Percentiles rank a stretch among this genome's conserved stretches.
These are phyloP conservation scores for Lampris megalopsis DNA, from an alignment of 2,113 vertebrate species.

Conservation along the genomic window DNA sequence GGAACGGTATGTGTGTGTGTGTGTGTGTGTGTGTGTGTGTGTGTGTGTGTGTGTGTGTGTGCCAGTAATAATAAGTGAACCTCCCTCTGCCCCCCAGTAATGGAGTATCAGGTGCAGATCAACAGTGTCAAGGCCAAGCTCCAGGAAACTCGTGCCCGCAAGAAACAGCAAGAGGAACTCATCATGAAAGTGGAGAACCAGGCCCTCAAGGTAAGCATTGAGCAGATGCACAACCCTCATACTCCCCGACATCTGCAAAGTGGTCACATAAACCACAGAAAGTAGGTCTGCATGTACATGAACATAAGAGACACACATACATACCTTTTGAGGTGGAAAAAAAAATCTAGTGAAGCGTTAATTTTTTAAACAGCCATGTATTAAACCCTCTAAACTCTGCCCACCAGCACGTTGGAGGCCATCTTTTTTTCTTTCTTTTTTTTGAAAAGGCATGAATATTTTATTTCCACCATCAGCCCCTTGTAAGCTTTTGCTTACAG, in stretches of 20 bases:
- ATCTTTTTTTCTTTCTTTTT: conserved; percentile 10
- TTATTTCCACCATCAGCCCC: conserved; percentile 19
- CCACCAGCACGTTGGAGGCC: conserved; percentile 32
- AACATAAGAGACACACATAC: conserved; percentile 41
- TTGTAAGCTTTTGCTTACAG: conserved; percentile 14
- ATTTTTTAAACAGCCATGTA: conserved; percentile 29
- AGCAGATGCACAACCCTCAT: not conserved
- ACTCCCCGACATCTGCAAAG: not conserved
- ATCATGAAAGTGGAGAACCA: conserved; percentile 99
- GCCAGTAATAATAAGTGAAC: not conserved
- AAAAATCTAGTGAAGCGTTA: conserved; percentile 42
- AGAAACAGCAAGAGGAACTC: conserved; percentile 97
- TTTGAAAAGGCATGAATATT: conserved; percentile 35
- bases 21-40: not conserved
- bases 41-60: not conserved
- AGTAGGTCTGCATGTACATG: conserved; percentile 42
- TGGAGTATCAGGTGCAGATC: conserved; percentile 96
- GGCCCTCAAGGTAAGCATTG: conserved; percentile 89
- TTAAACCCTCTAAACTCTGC: conserved; percentile 42
- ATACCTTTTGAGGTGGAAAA: conserved; percentile 23
- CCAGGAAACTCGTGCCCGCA: conserved; percentile 93
- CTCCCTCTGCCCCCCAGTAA: conserved; percentile 75
- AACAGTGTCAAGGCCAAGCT: conserved; percentile 93
- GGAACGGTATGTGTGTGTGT: not conserved
- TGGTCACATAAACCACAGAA: conserved; percentile 17